These are phyloP conservation scores for Meleagris gallopavo DNA, from an alignment of 2,113 vertebrate species.

Conservation along the genomic window DNA sequence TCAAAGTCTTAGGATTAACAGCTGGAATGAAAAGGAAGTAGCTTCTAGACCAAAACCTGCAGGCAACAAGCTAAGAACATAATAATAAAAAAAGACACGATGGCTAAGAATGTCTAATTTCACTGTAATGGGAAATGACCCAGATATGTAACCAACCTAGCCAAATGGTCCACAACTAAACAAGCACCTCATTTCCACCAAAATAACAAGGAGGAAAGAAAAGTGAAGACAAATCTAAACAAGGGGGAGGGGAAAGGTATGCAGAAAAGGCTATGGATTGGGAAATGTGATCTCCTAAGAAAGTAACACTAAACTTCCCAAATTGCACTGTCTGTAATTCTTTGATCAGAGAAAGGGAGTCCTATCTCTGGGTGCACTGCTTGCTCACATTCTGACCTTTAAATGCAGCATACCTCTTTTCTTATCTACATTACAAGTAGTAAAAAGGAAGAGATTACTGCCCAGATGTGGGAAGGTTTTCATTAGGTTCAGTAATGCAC, in stretches of 20 bases:
- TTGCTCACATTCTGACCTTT: neutral
- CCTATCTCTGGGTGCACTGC: neutral
- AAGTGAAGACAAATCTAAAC: neutral
- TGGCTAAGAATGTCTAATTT: neutral
- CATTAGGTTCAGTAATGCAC: neutral
- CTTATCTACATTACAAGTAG: neutral
- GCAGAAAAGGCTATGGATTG: neutral
- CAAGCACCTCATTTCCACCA: neutral
- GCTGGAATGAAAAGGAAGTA: neutral
- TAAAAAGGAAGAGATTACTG: neutral
- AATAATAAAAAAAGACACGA: neutral
- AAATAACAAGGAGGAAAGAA: neutral
- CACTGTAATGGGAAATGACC: neutral
- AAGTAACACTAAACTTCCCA: neutral
- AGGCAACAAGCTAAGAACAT: neutral
- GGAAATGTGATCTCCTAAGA: neutral
- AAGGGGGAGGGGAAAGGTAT: neutral
- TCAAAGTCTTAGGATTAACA: neutral
- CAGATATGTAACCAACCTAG: neutral
- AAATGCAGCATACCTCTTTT: neutral
- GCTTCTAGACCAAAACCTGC: neutral
- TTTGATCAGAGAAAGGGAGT: neutral
- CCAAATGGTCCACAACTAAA: neutral
- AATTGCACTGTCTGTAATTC: fast-evolving
- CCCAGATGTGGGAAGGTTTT: neutral